Conservation (phyloP, 2,113 vertebrate species). For the Zeus faber region DNA sequence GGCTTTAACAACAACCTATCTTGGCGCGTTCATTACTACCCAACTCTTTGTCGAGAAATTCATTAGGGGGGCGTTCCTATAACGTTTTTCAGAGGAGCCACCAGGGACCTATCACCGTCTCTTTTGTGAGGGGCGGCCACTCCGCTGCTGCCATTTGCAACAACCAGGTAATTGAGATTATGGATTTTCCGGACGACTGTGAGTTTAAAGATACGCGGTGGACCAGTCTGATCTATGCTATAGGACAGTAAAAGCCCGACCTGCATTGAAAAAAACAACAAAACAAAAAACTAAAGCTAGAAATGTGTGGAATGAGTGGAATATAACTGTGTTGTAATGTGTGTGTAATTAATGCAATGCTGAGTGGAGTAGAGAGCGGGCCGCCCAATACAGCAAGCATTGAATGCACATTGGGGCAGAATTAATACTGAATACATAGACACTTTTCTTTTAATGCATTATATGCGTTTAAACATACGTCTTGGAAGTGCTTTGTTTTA, state of each 20-base stretch:
- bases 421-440: background rate
- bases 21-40: background rate
- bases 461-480: too few relatives aligned
- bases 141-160: background rate
- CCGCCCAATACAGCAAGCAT: background rate
- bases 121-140: background rate
- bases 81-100: background rate
- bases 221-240: too few relatives aligned
- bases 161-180: background rate
- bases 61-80: background rate
- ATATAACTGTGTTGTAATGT: background rate
- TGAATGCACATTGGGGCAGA: slow-evolving; percentile 8
- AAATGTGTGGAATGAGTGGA: background rate
- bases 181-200: background rate
- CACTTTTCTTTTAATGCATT: background rate
- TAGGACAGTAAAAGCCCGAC: too few relatives aligned
- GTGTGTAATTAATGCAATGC: background rate
- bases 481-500: too few relatives aligned
- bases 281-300: background rate
- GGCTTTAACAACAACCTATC: background rate
- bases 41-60: background rate
- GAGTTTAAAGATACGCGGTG: too few relatives aligned
- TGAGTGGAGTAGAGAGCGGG: slow-evolving; percentile 1
- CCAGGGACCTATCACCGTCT: background rate
- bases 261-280: too few relatives aligned